Conservation (phyloP, 2,797 vertebrate species). For the Rachycentron canadum region DNA sequence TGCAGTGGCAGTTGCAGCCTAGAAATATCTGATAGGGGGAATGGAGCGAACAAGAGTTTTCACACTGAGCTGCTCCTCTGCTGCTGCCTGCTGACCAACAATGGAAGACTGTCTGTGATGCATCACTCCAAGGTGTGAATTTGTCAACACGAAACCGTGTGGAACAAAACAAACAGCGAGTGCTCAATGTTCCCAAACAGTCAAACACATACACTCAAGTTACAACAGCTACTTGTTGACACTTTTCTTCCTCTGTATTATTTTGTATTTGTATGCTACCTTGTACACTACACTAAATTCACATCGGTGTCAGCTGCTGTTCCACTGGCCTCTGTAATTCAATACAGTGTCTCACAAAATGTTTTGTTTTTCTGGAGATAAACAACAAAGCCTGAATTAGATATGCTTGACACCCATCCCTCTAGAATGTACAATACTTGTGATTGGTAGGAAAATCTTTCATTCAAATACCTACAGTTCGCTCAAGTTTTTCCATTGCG, state of each 20-base stretch:
- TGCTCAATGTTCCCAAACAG: not conserved
- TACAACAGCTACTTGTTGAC: not conserved
- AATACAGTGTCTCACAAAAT: not conserved
- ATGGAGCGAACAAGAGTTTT: slow-evolving; percentile 4
- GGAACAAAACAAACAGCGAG: not conserved
- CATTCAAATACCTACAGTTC: not conserved
- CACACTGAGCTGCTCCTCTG: slow-evolving; percentile 24
- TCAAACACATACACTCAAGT: not conserved
- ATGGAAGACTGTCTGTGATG: slow-evolving; percentile 4
- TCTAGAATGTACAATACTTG: not conserved
- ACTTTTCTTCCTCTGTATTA: not conserved
- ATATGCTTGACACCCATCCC: no score
- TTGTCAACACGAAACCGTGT: not conserved
- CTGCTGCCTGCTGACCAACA: slow-evolving; percentile 8
- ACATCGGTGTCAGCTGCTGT: not conserved
- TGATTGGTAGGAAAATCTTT: not conserved
- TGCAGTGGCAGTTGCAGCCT: not conserved
- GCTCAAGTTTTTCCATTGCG: not conserved
- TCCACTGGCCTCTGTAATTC: not conserved
- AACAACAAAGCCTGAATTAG: no score
- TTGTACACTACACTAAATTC: no score
- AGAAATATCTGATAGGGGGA: slow-evolving; percentile 6
- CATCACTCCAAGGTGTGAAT: slow-evolving; percentile 8
- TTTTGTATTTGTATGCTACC: not conserved
- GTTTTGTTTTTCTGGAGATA: not conserved